phyloP scores from a whole-genome alignment of 2,888 invertebrate species.

The Agriopis aurantiaria region DNA sequence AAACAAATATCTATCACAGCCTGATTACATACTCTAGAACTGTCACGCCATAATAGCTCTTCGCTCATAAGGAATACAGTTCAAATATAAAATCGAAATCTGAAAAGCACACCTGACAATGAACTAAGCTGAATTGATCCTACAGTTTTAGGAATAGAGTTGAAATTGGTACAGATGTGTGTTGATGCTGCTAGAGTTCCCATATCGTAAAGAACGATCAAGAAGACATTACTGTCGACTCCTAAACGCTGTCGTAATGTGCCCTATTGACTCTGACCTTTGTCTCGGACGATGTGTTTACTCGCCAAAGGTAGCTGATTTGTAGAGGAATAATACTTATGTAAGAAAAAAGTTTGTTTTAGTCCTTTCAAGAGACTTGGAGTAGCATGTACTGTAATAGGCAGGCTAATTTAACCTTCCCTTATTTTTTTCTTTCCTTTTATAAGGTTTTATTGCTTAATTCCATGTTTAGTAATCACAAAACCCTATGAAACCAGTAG shows the following conservation, averaged over 20 bases:
- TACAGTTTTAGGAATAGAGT: neutral
- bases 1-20: constrained; percentile 50
- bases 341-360: neutral
- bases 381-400: neutral
- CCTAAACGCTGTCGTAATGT: constrained; percentile 40
- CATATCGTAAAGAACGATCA: constrained; percentile 60
- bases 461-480: too few relatives aligned
- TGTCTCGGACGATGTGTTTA: constrained; percentile 19
- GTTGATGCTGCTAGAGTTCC: constrained; percentile 41
- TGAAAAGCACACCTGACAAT: neutral
- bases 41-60: constrained; percentile 15
- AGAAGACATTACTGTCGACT: constrained; percentile 56
- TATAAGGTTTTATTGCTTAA: too few relatives aligned
- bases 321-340: neutral
- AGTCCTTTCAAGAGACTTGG: neutral
- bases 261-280: constrained; percentile 45
- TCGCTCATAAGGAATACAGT: constrained; percentile 11
- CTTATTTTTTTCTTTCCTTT: too few relatives aligned
- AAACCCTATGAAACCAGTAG: too few relatives aligned
- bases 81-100: neutral
- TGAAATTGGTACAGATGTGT: constrained; percentile 2
- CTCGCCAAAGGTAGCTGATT: neutral
- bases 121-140: constrained; percentile 10
- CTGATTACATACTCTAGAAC: constrained; percentile 40
- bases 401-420: too few relatives aligned